Evolutionary conservation across 2,797 vertebrate species (phyloP).

Genomic region (Sebastes vulpes): DNA sequence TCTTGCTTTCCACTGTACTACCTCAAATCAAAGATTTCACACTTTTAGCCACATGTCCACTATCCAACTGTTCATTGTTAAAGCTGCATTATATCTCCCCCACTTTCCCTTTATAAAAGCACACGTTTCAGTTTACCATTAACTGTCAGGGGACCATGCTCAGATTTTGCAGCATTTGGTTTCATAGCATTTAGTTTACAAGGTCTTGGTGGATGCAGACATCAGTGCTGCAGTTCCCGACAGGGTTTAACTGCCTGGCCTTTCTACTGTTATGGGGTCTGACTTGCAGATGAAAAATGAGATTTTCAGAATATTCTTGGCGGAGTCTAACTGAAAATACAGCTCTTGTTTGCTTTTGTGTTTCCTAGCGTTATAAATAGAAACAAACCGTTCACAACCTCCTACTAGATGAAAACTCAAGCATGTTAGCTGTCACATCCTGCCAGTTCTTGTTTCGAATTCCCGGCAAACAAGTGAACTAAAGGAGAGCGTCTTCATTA

Average conservation of each 20-base stretch:
- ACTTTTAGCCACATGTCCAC: background rate
- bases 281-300: constrained; percentile 13
- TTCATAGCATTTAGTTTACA: constrained; percentile 29
- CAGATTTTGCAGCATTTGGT: background rate
- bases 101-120: background rate
- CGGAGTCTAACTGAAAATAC: background rate
- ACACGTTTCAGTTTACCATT: background rate
- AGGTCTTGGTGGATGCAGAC: background rate
- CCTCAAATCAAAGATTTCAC: background rate
- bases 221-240: background rate
- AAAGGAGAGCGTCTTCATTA: constrained; percentile 36
- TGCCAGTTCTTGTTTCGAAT: constrained; percentile 36
- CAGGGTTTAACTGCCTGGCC: constrained; percentile 27
- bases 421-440: constrained; percentile 52
- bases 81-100: background rate
- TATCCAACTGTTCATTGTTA: background rate
- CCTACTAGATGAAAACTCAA: constrained; percentile 10
- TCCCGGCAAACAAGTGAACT: constrained; percentile 27
- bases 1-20: background rate
- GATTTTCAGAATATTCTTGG: constrained; percentile 17
- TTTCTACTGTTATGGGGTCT: constrained; percentile 2
- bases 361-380: constrained; percentile 39
- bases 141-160: background rate
- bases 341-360: constrained; percentile 4
- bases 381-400: constrained; percentile 34